Evolutionary conservation across 2,797 vertebrate species (phyloP).

Genomic region (Erpetoichthys calabaricus): DNA sequence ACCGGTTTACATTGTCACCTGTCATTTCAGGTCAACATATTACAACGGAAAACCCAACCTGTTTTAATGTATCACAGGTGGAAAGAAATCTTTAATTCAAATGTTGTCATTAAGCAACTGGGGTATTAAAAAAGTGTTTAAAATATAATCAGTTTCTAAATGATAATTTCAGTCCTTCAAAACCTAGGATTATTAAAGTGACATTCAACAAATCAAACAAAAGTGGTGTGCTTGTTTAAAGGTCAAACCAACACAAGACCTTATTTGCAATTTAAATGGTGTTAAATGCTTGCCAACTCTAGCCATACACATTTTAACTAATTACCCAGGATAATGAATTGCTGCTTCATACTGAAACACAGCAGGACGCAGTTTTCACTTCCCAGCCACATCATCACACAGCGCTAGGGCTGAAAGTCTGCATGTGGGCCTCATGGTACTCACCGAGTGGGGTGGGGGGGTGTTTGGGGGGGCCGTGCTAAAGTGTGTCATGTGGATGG

Average conservation of each 20-base stretch:
- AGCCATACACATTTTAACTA: slow-evolving; percentile 38
- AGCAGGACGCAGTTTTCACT: slow-evolving; percentile 14
- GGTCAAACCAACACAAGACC: slow-evolving; percentile 42
- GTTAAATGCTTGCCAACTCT: slow-evolving; percentile 40
- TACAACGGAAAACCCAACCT: too few relatives aligned
- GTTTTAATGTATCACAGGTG: too few relatives aligned
- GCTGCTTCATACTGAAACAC: background rate
- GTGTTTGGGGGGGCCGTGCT: too few relatives aligned
- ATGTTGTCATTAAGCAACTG: too few relatives aligned
- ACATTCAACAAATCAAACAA: slow-evolving; percentile 35
- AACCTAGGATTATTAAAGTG: slow-evolving; percentile 23
- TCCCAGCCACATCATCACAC: slow-evolving; percentile 9
- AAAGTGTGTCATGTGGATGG: too few relatives aligned
- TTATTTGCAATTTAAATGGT: slow-evolving; percentile 51
- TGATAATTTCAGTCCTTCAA: slow-evolving; percentile 17
- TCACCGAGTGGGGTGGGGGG: too few relatives aligned
- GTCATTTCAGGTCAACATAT: too few relatives aligned
- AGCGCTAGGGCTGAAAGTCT: background rate
- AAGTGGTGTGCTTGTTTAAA: slow-evolving; percentile 39
- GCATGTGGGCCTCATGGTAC: too few relatives aligned
- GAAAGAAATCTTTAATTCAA: too few relatives aligned
- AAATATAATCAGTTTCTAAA: background rate
- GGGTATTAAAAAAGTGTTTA: too few relatives aligned
- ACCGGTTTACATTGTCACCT: too few relatives aligned
- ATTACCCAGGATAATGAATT: slow-evolving; percentile 32